These are phyloP conservation scores for Marisa cornuarietis DNA, from an alignment of 1,140 invertebrate species.

Conservation along the genomic window DNA sequence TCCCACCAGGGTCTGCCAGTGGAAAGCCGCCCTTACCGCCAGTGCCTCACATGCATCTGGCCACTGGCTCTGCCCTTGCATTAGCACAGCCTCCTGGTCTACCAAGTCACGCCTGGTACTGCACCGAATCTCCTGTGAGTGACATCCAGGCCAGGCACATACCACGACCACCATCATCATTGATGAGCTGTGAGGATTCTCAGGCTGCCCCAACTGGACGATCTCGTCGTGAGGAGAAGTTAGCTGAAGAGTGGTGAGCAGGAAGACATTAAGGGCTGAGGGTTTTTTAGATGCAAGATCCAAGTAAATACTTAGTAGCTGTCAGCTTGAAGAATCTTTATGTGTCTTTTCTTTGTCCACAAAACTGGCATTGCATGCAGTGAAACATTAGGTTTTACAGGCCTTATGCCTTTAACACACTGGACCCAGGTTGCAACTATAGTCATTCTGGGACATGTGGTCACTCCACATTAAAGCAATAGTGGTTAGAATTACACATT, in stretches of 20 bases:
- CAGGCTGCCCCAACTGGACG: slow-evolving; percentile 38
- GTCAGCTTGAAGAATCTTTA: too few relatives aligned
- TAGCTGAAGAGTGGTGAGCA: slow-evolving; percentile 61
- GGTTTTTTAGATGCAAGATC: too few relatives aligned
- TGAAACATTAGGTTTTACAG: too few relatives aligned
- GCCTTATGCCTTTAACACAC: too few relatives aligned
- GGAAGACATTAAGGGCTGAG: background rate
- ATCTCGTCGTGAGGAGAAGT: slow-evolving; percentile 56
- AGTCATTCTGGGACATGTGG: too few relatives aligned
- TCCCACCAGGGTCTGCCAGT: slow-evolving; percentile 31
- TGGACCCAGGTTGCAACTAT: too few relatives aligned
- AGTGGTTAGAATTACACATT: too few relatives aligned
- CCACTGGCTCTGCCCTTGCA: background rate
- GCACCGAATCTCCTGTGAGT: slow-evolving; percentile 43
- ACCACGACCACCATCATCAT: slow-evolving; percentile 49
- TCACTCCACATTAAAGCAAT: too few relatives aligned
- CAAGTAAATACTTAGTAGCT: too few relatives aligned
- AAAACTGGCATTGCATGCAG: too few relatives aligned
- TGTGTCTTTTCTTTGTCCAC: too few relatives aligned
- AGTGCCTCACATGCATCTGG: slow-evolving; percentile 25
- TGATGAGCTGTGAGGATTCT: slow-evolving; percentile 46
- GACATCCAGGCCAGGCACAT: slow-evolving; percentile 29
- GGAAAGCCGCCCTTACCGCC: slow-evolving; percentile 18
- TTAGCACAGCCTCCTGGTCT: slow-evolving; percentile 36
- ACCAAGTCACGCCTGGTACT: slow-evolving; percentile 55